These are phyloP conservation scores for Mirounga angustirostris DNA, from an alignment of 2,113 vertebrate genomes.

Conservation along the genomic window DNA sequence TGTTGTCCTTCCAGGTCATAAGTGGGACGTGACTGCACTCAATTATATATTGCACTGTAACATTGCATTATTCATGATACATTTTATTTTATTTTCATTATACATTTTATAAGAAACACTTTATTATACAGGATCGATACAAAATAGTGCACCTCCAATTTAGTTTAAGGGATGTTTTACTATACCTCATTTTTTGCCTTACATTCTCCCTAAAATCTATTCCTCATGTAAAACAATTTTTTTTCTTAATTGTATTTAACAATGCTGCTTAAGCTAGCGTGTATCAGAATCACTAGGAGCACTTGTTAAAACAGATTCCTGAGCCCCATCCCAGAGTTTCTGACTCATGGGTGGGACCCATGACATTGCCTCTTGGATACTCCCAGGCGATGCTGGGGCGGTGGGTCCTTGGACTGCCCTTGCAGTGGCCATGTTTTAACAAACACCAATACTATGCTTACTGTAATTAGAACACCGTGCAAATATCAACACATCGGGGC, in stretches of 20 bases:
- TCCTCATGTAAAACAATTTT: neutral
- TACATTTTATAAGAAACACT: neutral
- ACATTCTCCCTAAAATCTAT: neutral
- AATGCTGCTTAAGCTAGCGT: neutral
- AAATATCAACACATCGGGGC: neutral
- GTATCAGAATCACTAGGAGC: neutral
- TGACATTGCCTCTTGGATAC: neutral
- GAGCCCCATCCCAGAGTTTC: neutral
- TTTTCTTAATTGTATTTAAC: neutral
- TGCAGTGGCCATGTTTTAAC: neutral
- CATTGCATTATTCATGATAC: neutral
- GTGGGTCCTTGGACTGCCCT: neutral
- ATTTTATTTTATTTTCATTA: neutral
- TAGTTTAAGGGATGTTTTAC: neutral
- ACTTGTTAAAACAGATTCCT: neutral
- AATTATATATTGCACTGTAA: neutral
- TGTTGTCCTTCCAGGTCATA: neutral
- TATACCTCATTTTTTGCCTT: neutral
- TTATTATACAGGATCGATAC: neutral
- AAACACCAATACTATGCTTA: fast-evolving
- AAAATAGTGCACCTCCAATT: neutral
- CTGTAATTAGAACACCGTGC: neutral
- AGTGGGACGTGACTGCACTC: neutral
- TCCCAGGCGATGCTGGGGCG: neutral
- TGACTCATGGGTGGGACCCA: neutral